These are phyloP conservation scores for Embidobia sp. DNA, from an alignment of 2,888 invertebrate species.

Conservation along the genomic window DNA sequence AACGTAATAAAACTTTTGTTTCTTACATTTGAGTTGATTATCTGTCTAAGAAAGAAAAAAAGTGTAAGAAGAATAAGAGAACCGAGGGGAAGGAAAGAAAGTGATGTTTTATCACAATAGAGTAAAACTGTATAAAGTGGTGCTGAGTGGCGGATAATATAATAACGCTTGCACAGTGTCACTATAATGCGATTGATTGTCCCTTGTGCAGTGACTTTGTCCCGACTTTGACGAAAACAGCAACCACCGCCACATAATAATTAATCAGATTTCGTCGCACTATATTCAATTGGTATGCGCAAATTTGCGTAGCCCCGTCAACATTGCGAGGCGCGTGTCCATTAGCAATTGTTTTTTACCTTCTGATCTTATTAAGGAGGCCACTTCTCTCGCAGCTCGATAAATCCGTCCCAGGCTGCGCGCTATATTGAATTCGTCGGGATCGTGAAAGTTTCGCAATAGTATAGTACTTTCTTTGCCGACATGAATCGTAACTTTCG, in stretches of 20 bases:
- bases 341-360: constrained; percentile 10
- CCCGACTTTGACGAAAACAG: constrained; percentile 26
- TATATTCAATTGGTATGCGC: constrained; percentile 23
- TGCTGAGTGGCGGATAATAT: constrained; percentile 5
- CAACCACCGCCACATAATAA: constrained; percentile 24
- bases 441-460: constrained; percentile 58
- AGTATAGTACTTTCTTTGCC: constrained; percentile 57
- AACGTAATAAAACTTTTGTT: no score
- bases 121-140: constrained; percentile 2
- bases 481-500: constrained; percentile 59
- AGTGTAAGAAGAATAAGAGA: no score
- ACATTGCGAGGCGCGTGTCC: constrained; percentile 5
- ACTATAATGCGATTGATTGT: constrained; percentile 34
- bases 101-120: background rate
- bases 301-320: background rate
- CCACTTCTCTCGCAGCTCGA: constrained; percentile 6
- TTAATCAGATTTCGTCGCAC: constrained; percentile 29
- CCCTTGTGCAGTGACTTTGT: constrained; percentile 7
- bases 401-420: constrained; percentile 14
- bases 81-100: no score
- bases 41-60: no score
- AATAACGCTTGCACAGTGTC: constrained; percentile 19
- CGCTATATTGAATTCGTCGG: constrained; percentile 35
- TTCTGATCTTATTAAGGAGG: constrained; percentile 15
- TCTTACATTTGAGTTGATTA: no score